Evolutionary conservation across 2,113 vertebrate genomes (phyloP).

Genomic region (Ammodytes marinus): DNA sequence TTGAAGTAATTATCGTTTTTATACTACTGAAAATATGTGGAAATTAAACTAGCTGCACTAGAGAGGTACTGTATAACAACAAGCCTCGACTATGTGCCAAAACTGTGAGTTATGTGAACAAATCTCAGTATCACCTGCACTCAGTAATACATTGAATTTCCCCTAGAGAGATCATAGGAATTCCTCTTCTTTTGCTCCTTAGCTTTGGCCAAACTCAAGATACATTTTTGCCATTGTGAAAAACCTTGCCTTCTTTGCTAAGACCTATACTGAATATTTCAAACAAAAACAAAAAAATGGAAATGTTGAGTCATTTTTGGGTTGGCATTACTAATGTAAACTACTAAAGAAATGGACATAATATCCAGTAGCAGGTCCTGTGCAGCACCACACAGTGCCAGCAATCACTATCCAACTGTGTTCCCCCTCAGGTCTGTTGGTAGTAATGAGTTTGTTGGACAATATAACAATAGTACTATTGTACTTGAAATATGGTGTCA

Average conservation of each 20-base stretch:
- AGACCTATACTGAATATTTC: constrained; percentile 15
- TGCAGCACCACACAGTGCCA: constrained; percentile 5
- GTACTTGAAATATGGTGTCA: not conserved
- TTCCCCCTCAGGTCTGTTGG: not conserved
- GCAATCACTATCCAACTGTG: not conserved
- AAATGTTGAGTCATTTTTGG: not conserved
- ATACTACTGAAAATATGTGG: not conserved
- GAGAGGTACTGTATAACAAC: not conserved
- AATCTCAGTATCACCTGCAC: constrained; percentile 16
- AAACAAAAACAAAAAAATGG: constrained; percentile 26
- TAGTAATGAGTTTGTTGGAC: not conserved
- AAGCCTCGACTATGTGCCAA: too few relatives aligned
- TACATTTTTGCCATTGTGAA: constrained; percentile 1
- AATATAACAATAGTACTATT: not conserved
- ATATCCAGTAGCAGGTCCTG: constrained; percentile 10
- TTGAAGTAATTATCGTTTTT: not conserved
- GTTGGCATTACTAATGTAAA: constrained; percentile 8
- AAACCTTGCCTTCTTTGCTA: constrained; percentile 9
- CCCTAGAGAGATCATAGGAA: too few relatives aligned
- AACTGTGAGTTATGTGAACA: not conserved
- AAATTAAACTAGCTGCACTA: not conserved
- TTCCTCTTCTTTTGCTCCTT: not conserved
- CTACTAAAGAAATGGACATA: not conserved
- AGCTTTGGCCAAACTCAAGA: constrained; percentile 28
- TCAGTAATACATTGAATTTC: constrained; percentile 14